Evolutionary conservation across 2,888 invertebrate genomes (phyloP).

Genomic region (Lordiphosa andalusiaca): DNA sequence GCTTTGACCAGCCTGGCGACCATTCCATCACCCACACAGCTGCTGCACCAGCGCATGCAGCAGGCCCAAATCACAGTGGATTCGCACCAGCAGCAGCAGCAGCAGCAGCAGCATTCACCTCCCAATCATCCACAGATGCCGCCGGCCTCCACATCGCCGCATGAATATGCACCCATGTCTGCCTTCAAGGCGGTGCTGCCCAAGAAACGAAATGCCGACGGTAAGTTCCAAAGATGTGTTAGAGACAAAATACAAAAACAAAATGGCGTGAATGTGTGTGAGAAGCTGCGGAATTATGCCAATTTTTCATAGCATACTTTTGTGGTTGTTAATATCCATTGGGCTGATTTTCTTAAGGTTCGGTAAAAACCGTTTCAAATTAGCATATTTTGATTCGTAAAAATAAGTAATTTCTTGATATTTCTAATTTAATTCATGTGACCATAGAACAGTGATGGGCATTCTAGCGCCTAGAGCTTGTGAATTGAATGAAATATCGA

Average conservation of each 20-base stretch:
- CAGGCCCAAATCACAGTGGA: conserved; percentile 58
- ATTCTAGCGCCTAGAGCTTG: too few species aligned
- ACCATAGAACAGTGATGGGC: too few species aligned
- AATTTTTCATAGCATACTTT: conserved; percentile 9
- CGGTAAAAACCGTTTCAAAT: background rate
- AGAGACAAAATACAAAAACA: background rate
- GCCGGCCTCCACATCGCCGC: conserved; percentile 59
- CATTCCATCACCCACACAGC: conserved; percentile 73
- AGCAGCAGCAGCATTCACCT: conserved; percentile 41
- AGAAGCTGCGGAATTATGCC: background rate
- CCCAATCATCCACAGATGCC: conserved; percentile 58
- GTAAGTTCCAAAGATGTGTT: conserved; percentile 59
- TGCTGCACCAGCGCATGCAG: conserved; percentile 74
- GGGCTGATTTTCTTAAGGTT: background rate
- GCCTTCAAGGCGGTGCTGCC: conserved; percentile 80
- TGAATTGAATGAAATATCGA: background rate
- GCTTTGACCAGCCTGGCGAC: conserved; percentile 73
- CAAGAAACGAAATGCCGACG: conserved; percentile 80
- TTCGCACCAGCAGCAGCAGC: conserved; percentile 60
- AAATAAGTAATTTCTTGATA: background rate
- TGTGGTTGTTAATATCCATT: background rate
- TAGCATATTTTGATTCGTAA: too few species aligned
- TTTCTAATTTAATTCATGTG: too few species aligned
- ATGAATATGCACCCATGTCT: conserved; percentile 77
- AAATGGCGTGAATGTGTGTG: background rate